Evolutionary conservation across 2,888 invertebrate species (phyloP).

Genomic region (Aporophyla nigra): DNA sequence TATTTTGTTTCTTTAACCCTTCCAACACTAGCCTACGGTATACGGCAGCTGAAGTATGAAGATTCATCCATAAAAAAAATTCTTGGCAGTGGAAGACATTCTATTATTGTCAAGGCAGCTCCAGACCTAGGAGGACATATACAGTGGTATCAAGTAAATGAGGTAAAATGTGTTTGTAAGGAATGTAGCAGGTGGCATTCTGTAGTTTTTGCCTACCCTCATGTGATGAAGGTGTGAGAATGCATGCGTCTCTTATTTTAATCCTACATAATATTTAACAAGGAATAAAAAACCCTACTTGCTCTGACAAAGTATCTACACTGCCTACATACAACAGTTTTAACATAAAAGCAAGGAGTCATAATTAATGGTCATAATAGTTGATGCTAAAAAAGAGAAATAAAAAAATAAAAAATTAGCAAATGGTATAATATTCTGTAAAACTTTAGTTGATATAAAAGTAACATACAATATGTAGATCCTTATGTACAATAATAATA

Average conservation of each 20-base stretch:
- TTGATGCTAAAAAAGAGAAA: background rate
- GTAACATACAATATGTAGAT: conserved; percentile 1
- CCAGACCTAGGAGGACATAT: too few species aligned
- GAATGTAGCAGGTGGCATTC: too few species aligned
- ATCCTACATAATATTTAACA: background rate
- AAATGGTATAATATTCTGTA: conserved; percentile 3
- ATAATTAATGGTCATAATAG: too few species aligned
- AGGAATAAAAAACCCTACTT: background rate
- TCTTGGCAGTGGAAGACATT: too few species aligned
- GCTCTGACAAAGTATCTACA: background rate
- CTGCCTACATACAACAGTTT: background rate
- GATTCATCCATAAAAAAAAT: too few species aligned
- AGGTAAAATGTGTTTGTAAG: too few species aligned
- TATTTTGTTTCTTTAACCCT: conserved; percentile 70
- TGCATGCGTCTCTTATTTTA: too few species aligned
- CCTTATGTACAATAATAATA: background rate
- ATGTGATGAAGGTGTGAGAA: too few species aligned
- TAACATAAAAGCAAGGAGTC: background rate
- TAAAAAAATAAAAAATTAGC: background rate
- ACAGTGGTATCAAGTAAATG: too few species aligned
- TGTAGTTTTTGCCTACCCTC: too few species aligned
- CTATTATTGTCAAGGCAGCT: background rate
- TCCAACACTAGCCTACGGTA: too few species aligned
- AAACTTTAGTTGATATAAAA: background rate
- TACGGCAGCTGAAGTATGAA: too few species aligned